These are phyloP conservation scores for Elgaria multicarinata DNA, from an alignment of 2,113 vertebrate genomes.

Conservation along the genomic window DNA sequence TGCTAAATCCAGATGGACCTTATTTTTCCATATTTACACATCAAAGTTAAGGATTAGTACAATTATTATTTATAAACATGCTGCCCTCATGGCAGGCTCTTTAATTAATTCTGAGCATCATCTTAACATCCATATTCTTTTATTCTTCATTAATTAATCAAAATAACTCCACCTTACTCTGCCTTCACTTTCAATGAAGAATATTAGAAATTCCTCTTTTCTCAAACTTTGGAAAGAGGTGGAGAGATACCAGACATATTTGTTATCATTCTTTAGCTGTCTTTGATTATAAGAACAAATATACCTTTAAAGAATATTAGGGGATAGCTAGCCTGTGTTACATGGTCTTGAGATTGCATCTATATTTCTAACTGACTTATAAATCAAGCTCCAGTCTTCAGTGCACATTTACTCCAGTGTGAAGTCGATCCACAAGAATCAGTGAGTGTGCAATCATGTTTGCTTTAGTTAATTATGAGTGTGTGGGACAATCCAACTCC, in stretches of 20 bases:
- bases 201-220: background rate
- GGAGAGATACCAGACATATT: background rate
- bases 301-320: background rate
- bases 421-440: background rate
- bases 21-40: background rate
- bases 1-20: background rate
- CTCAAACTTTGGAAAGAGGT: background rate
- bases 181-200: background rate
- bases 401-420: background rate
- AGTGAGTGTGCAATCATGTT: background rate
- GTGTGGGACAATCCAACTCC: background rate
- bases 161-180: background rate
- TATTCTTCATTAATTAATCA: background rate
- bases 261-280: background rate
- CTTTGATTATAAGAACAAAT: background rate
- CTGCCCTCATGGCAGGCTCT: background rate
- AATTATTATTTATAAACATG: background rate
- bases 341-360: background rate
- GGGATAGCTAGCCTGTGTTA: background rate
- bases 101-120: background rate
- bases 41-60: background rate
- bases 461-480: background rate
- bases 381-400: background rate
- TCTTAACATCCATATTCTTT: background rate
- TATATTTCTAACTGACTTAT: background rate